These are phyloP conservation scores for Troides aeacus DNA, from an alignment of 2,888 invertebrate genomes.

Conservation along the genomic window DNA sequence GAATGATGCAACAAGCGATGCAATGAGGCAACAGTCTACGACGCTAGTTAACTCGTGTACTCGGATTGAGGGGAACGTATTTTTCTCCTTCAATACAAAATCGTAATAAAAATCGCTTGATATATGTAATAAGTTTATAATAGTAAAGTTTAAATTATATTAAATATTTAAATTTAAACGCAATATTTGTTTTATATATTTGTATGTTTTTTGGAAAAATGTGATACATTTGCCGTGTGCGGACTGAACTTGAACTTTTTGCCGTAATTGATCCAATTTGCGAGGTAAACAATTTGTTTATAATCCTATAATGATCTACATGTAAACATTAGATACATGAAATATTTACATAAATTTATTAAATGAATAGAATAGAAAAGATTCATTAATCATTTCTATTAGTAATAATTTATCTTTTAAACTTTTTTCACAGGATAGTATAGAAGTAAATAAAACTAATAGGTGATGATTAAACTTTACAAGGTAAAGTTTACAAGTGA, in stretches of 20 bases:
- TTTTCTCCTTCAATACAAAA: slow-evolving; percentile 1
- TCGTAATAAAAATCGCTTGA: not conserved
- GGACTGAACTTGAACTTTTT: slow-evolving; percentile 17
- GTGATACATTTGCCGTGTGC: slow-evolving; percentile 14
- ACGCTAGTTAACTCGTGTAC: slow-evolving; percentile 20
- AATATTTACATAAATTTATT: too few species aligned
- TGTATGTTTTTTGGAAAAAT: slow-evolving; percentile 5
- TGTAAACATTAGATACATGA: too few species aligned
- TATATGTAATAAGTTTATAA: not conserved
- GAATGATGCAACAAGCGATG: slow-evolving; percentile 21
- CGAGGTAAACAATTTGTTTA: slow-evolving; percentile 19
- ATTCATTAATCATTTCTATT: too few species aligned
- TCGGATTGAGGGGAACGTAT: slow-evolving; percentile 12
- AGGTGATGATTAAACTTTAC: too few species aligned
- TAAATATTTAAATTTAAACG: not conserved
- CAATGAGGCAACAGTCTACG: not conserved
- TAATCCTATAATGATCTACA: too few species aligned
- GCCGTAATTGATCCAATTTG: slow-evolving; percentile 14
- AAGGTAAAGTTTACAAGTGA: too few species aligned
- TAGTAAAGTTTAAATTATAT: not conserved
- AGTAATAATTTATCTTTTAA: too few species aligned
- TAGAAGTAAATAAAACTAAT: too few species aligned
- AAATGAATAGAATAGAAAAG: too few species aligned
- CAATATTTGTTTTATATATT: not conserved
- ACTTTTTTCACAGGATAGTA: too few species aligned